Base-by-base conservation (phyloP, 2,797 vertebrate genomes). In the Eulemur albifrons region DNA sequence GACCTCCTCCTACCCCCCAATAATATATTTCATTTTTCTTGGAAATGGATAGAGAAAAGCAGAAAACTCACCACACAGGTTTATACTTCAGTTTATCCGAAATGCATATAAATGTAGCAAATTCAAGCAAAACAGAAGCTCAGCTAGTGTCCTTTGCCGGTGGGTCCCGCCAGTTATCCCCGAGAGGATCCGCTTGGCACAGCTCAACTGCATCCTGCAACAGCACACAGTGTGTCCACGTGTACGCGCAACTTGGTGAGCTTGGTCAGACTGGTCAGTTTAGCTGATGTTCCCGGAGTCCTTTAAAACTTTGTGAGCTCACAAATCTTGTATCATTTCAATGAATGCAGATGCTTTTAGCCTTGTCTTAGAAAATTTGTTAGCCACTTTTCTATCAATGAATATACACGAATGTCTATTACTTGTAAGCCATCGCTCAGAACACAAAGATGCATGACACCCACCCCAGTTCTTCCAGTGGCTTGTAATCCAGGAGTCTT, bases 181-280 rank as follows among this genome's bases (percentile, higher is more conserved):
- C 30, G n/a, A 27, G 5, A 38, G 30, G 57, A 23, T 7, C 20
- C 30, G 0, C 63, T 43, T 23, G 14, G 21, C 10, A 4, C 43
- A 14, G 27, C 6, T 25, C 20, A 5, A 4, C 7, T 8, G 11
- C 11, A 0, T 10, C 32, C 85, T 12, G 52, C 45, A 23, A 13
- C 35, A 70, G 10, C 35, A 4, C 30, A 3, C 0, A 0, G 18
- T 45, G 10, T 5, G 5, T 27, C 63, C 12, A 0, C 7, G 0
- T 0, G 1, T 2, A 21, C 23, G 43, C 82, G 79, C 73, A 32
- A 0, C 12, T 32, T 2, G 48, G 14, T 1, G 4, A 63, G 54
- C 10, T 7, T 6, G 2, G 20, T 52, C 17, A 50, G 5, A 2
- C 7, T 32, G 21, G 13, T 4, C 8, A 63, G 1, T 48, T 54